Conservation (phyloP, 2,888 invertebrate species). For the Dasysyrphus albostriatus region DNA sequence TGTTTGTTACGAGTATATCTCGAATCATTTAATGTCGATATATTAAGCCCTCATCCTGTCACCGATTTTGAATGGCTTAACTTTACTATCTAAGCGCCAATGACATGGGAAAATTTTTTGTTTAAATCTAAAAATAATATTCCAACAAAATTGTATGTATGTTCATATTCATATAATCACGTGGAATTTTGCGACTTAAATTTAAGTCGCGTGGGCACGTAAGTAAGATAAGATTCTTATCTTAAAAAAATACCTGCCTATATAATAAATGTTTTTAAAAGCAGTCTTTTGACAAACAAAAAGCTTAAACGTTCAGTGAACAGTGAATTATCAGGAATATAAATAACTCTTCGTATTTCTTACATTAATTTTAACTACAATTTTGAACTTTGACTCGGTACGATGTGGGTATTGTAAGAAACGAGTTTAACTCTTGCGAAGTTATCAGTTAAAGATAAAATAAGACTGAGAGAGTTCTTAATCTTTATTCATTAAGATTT, state of each 20-base stretch:
- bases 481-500: too few relatives aligned
- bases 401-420: too few relatives aligned
- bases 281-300: not conserved
- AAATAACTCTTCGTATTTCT: too few relatives aligned
- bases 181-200: not conserved
- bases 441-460: too few relatives aligned
- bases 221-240: not conserved
- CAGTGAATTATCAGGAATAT: too few relatives aligned
- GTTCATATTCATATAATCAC: not conserved
- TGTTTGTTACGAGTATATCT: too few relatives aligned
- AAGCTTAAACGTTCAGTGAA: too few relatives aligned
- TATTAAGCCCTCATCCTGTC: not conserved
- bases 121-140: not conserved
- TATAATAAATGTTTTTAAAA: not conserved
- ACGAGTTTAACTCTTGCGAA: too few relatives aligned
- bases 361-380: too few relatives aligned
- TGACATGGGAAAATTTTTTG: not conserved
- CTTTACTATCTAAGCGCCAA: conserved; percentile 6
- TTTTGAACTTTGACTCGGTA: too few relatives aligned
- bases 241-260: not conserved
- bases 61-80: not conserved
- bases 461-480: too few relatives aligned
- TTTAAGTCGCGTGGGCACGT: not conserved
- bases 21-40: too few relatives aligned
- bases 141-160: not conserved